Base-by-base conservation (phyloP, 2,797 vertebrate species). In the Smutsia gigantea region DNA sequence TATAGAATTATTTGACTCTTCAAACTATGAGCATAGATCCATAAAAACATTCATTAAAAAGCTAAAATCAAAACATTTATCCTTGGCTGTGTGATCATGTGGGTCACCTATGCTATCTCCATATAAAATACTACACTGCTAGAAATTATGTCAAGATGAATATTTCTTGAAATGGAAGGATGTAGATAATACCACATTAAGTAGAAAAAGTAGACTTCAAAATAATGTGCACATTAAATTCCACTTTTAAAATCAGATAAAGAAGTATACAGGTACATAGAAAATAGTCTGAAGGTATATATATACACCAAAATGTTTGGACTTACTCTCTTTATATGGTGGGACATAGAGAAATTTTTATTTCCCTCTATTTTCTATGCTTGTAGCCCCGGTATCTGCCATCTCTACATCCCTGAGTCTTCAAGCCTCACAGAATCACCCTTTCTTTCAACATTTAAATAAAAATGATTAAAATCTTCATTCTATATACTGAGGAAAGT, bases 391-490 rank as follows among this genome's bases (percentile, higher is more conserved):
- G 11, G 42, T 57, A 42, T 37, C 49, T 92, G 77, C n/a, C 61
- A 72, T 46, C 81, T 61, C 34, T 74, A 10, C 8, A 46, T 59
- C 42, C 29, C 29, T 4, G 72, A 39, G 31, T 81, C 21, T 90
- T 79, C 85, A 37, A 90, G 46, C 34, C 42, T 94, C 6, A 6
- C 25, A 83, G 71, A 13, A 59, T 61, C 34, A 61, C 55, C 25
- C 74, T 78, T 92, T 61, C 37, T 69, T 63, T 92, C 66, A 72
- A 90, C 25, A 85, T 63, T 85, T 75, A 74, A 83, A 68, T 68
- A 34, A 92, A 81, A 75, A 69, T 74, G 72, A 53, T 89, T 29
- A 25, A 91, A 85, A 46, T 75, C 61, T 53, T 85, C 69, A 51
- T n/a, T 25, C 61, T 27, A 14, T 12, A 25, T 7, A 37, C n/a